Conservation (phyloP, 2,797 vertebrate species). For the Hippocampus kuda region DNA sequence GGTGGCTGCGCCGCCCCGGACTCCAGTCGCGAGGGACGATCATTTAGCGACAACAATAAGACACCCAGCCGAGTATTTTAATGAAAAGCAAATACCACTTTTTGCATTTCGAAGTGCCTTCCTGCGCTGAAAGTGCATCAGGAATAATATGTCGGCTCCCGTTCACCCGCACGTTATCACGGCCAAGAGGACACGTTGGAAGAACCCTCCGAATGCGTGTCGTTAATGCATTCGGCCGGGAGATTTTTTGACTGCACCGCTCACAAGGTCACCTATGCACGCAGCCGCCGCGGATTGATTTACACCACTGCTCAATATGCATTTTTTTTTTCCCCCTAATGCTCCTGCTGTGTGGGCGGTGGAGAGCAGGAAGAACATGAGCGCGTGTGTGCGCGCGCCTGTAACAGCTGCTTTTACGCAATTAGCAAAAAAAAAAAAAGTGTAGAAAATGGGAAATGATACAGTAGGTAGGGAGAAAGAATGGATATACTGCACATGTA, state of each 20-base stretch:
- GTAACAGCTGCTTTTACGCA: slow-evolving; percentile 10
- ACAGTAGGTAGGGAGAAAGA: not conserved
- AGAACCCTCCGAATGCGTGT: slow-evolving; percentile 7
- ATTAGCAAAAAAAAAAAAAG: not conserved
- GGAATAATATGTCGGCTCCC: slow-evolving; percentile 1
- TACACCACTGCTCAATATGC: slow-evolving; percentile 53
- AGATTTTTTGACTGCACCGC: slow-evolving; percentile 33
- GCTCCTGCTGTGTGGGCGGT: slow-evolving; percentile 42
- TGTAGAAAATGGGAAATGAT: not conserved
- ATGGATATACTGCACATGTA: not conserved
- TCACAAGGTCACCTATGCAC: slow-evolving; percentile 59
- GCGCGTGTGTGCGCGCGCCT: slow-evolving; percentile 17
- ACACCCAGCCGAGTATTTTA: slow-evolving; percentile 56
- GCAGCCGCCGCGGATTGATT: slow-evolving; percentile 50
- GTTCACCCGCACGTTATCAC: slow-evolving; percentile 7
- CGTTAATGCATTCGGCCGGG: slow-evolving; percentile 27
- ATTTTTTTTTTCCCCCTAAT: slow-evolving; percentile 36
- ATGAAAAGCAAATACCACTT: slow-evolving; percentile 57
- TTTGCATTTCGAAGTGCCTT: slow-evolving; percentile 42
- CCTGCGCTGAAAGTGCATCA: slow-evolving; percentile 19
- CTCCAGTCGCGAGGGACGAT: slow-evolving; percentile 33
- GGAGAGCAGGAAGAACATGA: not conserved
- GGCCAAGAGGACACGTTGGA: not conserved
- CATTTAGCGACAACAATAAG: slow-evolving; percentile 53
- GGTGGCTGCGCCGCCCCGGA: slow-evolving; percentile 30